Evolutionary conservation across 2,888 invertebrate genomes (phyloP), one percentile per base, ranked within the genome.

Genomic region (Fissipunctia ypsillon): DNA sequence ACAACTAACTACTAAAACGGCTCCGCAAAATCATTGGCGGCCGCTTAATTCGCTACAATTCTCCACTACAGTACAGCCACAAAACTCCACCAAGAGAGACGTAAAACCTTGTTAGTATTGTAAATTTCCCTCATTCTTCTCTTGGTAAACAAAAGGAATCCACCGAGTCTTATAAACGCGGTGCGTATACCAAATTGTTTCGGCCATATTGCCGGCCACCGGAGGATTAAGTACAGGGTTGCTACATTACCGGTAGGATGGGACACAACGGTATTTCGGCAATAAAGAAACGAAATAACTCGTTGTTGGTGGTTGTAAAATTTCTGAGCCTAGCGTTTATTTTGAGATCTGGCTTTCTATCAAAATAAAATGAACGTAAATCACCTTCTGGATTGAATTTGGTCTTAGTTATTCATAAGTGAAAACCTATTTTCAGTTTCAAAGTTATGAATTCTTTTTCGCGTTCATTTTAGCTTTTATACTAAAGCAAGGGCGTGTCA

Each of bases 111-210:
- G 85, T 86, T 84, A 80, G 85, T 85, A 75, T 84, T 85, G 76
- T 82, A 85, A 84, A 85, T 87, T 90, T 84, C 83, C 84, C 80
- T 84, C 84, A 84, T 90, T 81, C 86, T 84, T 87, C 80, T 82
- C 73, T 76, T 59, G 73, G 84, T 88, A 90, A 93, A 91, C 91
- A 91, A 92, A 87, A 89, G 88, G 81, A 90, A 87, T 90, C 93
- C 92, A 88, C 80, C 31, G 91, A 90, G 92, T 83, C 89, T 90
- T 90, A 90, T 92, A 92, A 91, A 90, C 88, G 88, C 89, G 81
- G 73, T 72, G 76, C 88, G 88, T 90, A 90, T 89, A 91, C 89
- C 84, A 92, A 93, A 94, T 94, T 93, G 92, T 90, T 92, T 90
- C 83, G 86, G 88, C 90, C 88, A 91, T 91, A 92, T 92, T 91